Evolutionary conservation across 2,113 vertebrate genomes (phyloP).

Genomic region (Dasyurus viverrinus): DNA sequence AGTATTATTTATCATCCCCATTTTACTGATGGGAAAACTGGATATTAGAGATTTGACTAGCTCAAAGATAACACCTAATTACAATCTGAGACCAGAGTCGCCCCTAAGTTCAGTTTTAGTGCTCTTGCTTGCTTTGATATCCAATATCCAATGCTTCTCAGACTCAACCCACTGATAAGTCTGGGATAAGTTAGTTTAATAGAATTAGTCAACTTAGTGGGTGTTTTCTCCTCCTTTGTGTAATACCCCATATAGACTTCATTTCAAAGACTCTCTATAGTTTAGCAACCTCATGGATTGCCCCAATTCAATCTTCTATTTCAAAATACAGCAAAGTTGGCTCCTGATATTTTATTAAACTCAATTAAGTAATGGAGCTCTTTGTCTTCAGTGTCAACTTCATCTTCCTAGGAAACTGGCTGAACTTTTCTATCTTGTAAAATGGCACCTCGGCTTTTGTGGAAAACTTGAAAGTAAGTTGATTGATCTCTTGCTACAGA

Average conservation of each 20-base stretch:
- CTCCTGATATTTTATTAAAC: slow-evolving; percentile 72
- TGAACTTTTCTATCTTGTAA: slow-evolving; percentile 43
- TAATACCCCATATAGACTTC: slow-evolving; percentile 30
- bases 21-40: neutral
- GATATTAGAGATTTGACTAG: neutral
- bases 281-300: slow-evolving; percentile 38
- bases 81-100: neutral
- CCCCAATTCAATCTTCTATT: slow-evolving; percentile 29
- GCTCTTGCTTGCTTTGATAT: neutral
- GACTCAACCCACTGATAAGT: neutral
- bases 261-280: fast-evolving
- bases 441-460: slow-evolving; percentile 69
- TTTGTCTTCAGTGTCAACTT: slow-evolving; percentile 66
- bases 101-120: neutral
- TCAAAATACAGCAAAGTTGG: slow-evolving; percentile 57
- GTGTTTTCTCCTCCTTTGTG: neutral
- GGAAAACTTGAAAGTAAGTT: slow-evolving; percentile 65
- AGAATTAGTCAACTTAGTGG: neutral
- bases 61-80: neutral
- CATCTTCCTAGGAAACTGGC: slow-evolving; percentile 60
- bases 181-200: neutral
- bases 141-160: neutral
- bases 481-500: slow-evolving; percentile 77
- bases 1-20: neutral
- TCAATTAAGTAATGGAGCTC: slow-evolving; percentile 79